Conservation (phyloP, 2,797 vertebrate species). For the Nyctibius grandis region DNA sequence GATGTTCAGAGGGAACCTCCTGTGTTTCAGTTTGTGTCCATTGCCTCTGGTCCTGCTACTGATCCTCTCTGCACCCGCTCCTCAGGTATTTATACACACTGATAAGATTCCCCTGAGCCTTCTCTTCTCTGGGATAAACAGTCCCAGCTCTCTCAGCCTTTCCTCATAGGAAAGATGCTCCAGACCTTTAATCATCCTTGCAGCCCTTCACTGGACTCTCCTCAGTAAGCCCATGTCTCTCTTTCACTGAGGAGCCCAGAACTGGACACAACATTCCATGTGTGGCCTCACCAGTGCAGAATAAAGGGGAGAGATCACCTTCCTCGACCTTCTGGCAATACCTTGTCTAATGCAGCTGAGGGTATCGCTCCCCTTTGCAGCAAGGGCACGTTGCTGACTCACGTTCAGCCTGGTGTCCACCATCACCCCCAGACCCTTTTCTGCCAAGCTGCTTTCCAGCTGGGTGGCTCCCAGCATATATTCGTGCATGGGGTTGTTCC, state of each 20-base stretch:
- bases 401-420: not conserved
- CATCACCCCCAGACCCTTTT: not conserved
- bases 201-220: not conserved
- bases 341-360: not conserved
- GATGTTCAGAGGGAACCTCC: not conserved
- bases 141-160: not conserved
- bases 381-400: not conserved
- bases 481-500: not conserved
- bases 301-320: not conserved
- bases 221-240: not conserved
- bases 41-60: not conserved
- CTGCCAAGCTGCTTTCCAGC: not conserved
- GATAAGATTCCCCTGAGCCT: not conserved
- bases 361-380: not conserved
- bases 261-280: not conserved
- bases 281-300: too few species aligned
- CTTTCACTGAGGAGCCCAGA: not conserved
- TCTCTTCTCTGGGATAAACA: not conserved
- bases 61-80: not conserved
- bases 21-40: accelerated
- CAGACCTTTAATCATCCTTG: not conserved
- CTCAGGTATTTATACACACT: not conserved
- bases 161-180: not conserved
- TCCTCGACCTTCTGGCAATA: not conserved
- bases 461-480: not conserved